These are phyloP conservation scores for Nemotelus nigrinus DNA, from an alignment of 2,888 invertebrate genomes.

Conservation along the genomic window DNA sequence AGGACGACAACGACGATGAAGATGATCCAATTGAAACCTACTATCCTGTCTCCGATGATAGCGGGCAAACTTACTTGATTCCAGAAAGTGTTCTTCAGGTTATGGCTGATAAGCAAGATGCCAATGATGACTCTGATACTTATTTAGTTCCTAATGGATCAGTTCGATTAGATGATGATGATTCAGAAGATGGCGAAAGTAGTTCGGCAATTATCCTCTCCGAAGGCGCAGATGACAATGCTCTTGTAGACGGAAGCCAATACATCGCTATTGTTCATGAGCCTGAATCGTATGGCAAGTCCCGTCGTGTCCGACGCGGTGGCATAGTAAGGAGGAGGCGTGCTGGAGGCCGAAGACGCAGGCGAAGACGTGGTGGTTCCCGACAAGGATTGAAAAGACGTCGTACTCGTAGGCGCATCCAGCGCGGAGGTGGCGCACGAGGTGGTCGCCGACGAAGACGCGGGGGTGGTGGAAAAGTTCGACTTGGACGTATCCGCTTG, in stretches of 20 bases:
- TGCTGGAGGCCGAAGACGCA: slow-evolving; percentile 18
- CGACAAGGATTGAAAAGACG: slow-evolving; percentile 17
- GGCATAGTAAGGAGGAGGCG: background rate
- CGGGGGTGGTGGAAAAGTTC: background rate
- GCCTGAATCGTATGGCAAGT: slow-evolving; percentile 8
- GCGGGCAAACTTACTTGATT: slow-evolving; percentile 37
- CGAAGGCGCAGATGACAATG: background rate
- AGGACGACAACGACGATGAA: background rate
- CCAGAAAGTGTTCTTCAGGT: slow-evolving; percentile 30
- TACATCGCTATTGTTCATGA: slow-evolving; percentile 24
- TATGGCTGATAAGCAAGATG: slow-evolving; percentile 26
- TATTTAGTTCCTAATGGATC: slow-evolving; percentile 29
- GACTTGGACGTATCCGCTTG: slow-evolving; percentile 17
- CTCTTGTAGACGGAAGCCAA: background rate
- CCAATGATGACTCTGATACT: slow-evolving; percentile 33
- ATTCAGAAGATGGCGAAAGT: slow-evolving; percentile 17
- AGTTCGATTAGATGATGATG: slow-evolving; percentile 28
- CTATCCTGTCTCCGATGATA: slow-evolving; percentile 36
- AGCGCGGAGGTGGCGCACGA: slow-evolving; percentile 18
- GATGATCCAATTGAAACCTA: slow-evolving; percentile 26
- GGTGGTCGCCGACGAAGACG: slow-evolving; percentile 11
- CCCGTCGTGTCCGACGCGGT: slow-evolving; percentile 8
- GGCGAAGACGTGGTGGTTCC: slow-evolving; percentile 27
- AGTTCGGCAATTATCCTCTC: slow-evolving; percentile 14
- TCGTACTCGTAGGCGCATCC: slow-evolving; percentile 26